Evolutionary conservation across 2,797 vertebrate species (phyloP), one percentile per base, ranked within the genome.

Genomic region (Dipus sagitta): DNA sequence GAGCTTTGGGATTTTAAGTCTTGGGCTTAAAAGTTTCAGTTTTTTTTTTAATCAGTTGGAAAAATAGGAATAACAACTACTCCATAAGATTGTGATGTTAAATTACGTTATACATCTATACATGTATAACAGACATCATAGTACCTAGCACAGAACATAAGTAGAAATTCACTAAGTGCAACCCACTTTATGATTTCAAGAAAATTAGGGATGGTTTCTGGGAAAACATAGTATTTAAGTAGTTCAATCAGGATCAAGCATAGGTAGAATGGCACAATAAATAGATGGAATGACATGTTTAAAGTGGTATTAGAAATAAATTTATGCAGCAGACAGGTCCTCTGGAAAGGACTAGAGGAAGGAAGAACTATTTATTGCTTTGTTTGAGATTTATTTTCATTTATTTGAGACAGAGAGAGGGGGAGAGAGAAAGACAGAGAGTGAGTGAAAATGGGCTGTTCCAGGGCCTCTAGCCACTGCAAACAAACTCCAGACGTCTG

Each of bases 111-210:
- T 82, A 28, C 14, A 47, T 88, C 3, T 28, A 30, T 42, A 42
- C 13, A 32, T n/a, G 1, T 28, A 68, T 42, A 86, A 62, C 28
- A 1, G n/a, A n/a, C 20, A 13, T 86, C 14, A 58, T 30, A 71
- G 47, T 79, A 24, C 28, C 7, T 80, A 76, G 32, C 34, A 20
- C 2, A 11, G 65, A 92, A 47, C 11, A 1, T 90, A 80, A 93
- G 82, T 76, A 90, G 88, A 28, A 94, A 62, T 26, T 76, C 65
- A 86, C 52, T 32, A 79, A 92, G 81, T 71, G 8, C 68, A 72
- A 87, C n/a, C 81, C 68, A n/a, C 6, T 91, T 81, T 86, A 82
- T 85, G 60, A 28, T 91, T 90, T 94, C 71, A 24, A 91, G n/a
- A 74, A 79, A 54, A 77, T 94, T 90, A 83, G 81, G 24, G 84